These are phyloP conservation scores for Amblyjoppa fuscipennis DNA, from an alignment of 2,888 invertebrate genomes.

Conservation along the genomic window DNA sequence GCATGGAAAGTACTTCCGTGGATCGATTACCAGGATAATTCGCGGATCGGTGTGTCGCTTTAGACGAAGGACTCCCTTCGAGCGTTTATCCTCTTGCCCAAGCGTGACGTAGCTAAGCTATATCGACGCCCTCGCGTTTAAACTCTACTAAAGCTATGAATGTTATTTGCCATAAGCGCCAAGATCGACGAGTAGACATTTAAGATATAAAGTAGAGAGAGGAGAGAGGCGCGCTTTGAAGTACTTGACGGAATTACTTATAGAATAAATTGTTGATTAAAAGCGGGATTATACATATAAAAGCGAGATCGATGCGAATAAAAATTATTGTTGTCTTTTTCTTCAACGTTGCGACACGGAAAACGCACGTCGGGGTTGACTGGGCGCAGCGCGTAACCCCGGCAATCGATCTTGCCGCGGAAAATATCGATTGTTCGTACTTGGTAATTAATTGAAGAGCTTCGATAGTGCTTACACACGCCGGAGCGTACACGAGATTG, in stretches of 20 bases:
- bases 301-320: slow-evolving; percentile 44
- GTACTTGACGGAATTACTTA: slow-evolving; percentile 32
- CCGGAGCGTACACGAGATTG: not conserved
- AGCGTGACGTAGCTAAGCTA: slow-evolving; percentile 15
- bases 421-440: slow-evolving; percentile 45
- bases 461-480: slow-evolving; percentile 23
- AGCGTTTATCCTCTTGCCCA: slow-evolving; percentile 48
- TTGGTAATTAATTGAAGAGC: slow-evolving; percentile 33
- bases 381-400: slow-evolving; percentile 24
- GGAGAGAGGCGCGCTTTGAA: slow-evolving; percentile 20
- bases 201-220: slow-evolving; percentile 29
- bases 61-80: slow-evolving; percentile 7
- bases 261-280: slow-evolving; percentile 11
- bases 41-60: not conserved
- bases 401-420: slow-evolving; percentile 46
- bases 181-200: slow-evolving; percentile 30
- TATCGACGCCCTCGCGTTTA: slow-evolving; percentile 15
- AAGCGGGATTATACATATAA: slow-evolving; percentile 13
- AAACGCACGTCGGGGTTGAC: slow-evolving; percentile 50
- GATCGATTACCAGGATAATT: slow-evolving; percentile 51
- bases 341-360: slow-evolving; percentile 61
- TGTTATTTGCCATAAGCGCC: slow-evolving; percentile 43
- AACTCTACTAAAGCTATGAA: slow-evolving; percentile 44
- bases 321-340: slow-evolving; percentile 14
- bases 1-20: slow-evolving; percentile 42